Conservation (phyloP, 2,113 vertebrate genomes). For the Syngnathus scovelli region DNA sequence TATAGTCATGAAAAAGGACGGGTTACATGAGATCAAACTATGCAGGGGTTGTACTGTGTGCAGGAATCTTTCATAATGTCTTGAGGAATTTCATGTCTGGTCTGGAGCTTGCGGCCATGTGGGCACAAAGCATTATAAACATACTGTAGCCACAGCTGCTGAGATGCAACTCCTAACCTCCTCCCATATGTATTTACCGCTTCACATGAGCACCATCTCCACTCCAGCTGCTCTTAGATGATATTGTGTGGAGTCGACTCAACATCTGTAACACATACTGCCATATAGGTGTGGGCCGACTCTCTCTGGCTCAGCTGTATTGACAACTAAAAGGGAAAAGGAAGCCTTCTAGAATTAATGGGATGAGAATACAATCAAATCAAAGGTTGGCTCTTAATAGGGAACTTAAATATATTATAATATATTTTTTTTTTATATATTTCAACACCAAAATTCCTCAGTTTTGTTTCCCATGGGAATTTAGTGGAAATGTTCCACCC, state of each 20-base stretch:
- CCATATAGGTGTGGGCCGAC: background rate
- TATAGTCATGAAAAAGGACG: too few relatives aligned
- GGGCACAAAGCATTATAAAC: background rate
- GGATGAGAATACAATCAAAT: too few relatives aligned
- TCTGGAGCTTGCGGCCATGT: background rate
- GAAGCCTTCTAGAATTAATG: too few relatives aligned
- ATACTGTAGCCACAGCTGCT: too few relatives aligned
- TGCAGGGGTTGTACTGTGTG: background rate
- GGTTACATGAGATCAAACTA: background rate
- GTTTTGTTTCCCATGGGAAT: background rate
- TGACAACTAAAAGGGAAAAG: background rate
- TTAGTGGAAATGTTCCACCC: background rate
- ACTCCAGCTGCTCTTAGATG: conserved; percentile 17
- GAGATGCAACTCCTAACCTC: background rate
- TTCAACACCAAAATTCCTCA: background rate
- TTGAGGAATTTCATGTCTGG: background rate
- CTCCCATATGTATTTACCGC: background rate
- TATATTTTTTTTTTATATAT: too few relatives aligned
- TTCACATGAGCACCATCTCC: background rate
- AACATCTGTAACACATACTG: conserved; percentile 19
- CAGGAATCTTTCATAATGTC: background rate
- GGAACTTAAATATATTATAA: background rate
- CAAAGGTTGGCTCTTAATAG: too few relatives aligned
- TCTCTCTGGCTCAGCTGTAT: background rate
- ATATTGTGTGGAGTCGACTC: background rate